A percentile compares a stretch with the other conserved stretches of the same genome.
Conservation (phyloP, 2,113 vertebrate genomes). For the Laticauda colubrina region DNA sequence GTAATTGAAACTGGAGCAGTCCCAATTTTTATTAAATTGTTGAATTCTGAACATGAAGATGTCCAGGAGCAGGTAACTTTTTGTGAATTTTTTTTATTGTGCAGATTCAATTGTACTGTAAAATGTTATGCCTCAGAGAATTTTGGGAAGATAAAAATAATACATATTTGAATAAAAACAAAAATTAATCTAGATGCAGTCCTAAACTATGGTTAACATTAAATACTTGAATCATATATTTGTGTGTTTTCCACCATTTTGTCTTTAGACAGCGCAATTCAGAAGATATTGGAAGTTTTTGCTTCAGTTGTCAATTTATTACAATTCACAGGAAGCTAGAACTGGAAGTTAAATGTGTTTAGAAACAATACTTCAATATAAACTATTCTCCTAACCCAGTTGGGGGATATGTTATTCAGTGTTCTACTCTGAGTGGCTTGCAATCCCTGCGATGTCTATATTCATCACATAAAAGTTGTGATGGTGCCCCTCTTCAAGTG, state of each 20-base stretch:
- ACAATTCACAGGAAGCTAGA: neutral
- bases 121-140: neutral
- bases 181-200: neutral
- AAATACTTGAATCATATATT: neutral
- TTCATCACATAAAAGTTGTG: neutral
- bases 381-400: neutral
- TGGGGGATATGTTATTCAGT: neutral
- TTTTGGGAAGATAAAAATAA: neutral
- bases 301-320: neutral
- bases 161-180: neutral
- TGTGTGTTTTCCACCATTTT: neutral
- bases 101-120: neutral
- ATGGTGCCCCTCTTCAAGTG: neutral
- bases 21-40: slow-evolving; percentile 89
- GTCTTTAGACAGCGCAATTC: neutral
- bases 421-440: neutral
- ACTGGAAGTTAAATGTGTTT: neutral
- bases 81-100: slow-evolving; percentile 4
- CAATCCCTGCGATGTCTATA: neutral
- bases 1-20: slow-evolving; percentile 92
- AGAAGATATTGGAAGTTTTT: neutral
- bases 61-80: slow-evolving; percentile 88
- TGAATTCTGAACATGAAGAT: slow-evolving; percentile 90
- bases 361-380: neutral
- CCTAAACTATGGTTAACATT: neutral